Percentiles rank a stretch among this genome's conserved stretches.
Evolutionary conservation across 2,888 invertebrate genomes (phyloP).

Genomic region (Eupithecia abbreviata): DNA sequence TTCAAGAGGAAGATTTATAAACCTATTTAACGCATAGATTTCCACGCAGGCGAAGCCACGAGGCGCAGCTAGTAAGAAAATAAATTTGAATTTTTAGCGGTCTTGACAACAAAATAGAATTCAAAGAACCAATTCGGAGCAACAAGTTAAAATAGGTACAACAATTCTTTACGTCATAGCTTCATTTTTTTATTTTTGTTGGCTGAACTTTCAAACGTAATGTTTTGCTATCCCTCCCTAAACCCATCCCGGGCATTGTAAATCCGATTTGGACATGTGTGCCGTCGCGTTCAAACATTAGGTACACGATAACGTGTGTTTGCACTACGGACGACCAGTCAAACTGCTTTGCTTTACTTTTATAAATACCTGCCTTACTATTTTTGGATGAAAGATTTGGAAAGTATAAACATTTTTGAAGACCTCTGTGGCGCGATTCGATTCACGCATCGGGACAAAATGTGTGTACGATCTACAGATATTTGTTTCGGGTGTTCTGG

Average conservation of each 20-base stretch:
- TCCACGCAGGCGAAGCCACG: too few species aligned
- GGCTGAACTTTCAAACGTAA: neutral
- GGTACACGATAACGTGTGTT: slow-evolving; percentile 71
- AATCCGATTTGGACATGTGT: slow-evolving; percentile 82
- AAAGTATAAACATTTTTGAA: neutral
- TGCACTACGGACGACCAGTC: slow-evolving; percentile 40
- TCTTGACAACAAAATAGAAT: too few species aligned
- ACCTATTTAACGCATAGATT: too few species aligned
- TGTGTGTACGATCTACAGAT: too few species aligned
- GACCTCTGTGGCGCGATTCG: too few species aligned
- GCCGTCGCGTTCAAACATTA: slow-evolving; percentile 75
- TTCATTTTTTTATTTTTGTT: neutral
- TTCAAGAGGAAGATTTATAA: too few species aligned
- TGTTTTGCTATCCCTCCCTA: slow-evolving; percentile 59
- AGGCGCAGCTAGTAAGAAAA: too few species aligned
- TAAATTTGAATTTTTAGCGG: too few species aligned
- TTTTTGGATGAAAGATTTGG: neutral
- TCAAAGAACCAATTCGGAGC: too few species aligned
- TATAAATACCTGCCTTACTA: neutral
- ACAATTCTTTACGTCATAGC: too few species aligned
- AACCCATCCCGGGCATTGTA: slow-evolving; percentile 61
- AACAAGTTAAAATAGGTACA: neutral
- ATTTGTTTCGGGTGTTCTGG: too few species aligned
- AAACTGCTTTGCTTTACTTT: slow-evolving; percentile 13
- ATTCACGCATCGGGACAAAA: too few species aligned